Evolutionary conservation across 2,113 vertebrate genomes (phyloP), one percentile per base, ranked within the genome.

Genomic region (Muscicapa adusta): DNA sequence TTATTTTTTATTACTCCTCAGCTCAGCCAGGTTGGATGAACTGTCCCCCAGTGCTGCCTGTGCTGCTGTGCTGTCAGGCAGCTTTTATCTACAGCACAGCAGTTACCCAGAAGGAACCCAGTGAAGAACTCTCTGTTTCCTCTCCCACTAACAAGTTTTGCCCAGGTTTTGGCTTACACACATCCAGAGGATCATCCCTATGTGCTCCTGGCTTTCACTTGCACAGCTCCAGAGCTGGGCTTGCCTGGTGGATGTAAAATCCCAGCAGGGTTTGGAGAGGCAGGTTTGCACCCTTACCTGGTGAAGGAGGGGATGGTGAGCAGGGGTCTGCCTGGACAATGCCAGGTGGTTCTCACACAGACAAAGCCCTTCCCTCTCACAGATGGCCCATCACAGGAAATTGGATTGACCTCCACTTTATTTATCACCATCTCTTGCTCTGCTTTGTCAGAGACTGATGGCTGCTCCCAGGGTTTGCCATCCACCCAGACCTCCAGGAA

Each of bases 371-470:
- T 63, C 57, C 58, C 72, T 81, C 80, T 89, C 76, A 57, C 34
- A 74, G 50, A 81, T 14, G 31, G 40, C 28, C 40, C 33, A 1
- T 31, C 75, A 88, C 63, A 91, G 34, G 42, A 91, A 86, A 92
- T 81, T 67, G 51, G n/a, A 51, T 74, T 80, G 67, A 77, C 63
- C 85, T 88, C 68, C 29, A 4, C 47, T 73, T 86, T 74, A 70
- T 93, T 94, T 86, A 88, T 81, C 72, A 34, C 47, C 34, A 10
- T 77, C 63, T 13, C 65, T 56, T 71, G 67, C 61, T 93, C 72
- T 58, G 42, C 58, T 53, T 51, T 82, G 73, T 75, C 89, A 77
- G 76, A 92, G 65, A 74, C 8, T 56, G 81, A 91, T 75, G 80
- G 24, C 61, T 61, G 33, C 48, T 72, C 70, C 54, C 81, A 66